These are phyloP conservation scores for Phrynosoma platyrhinos DNA, from an alignment of 2,113 vertebrate species.

Conservation along the genomic window DNA sequence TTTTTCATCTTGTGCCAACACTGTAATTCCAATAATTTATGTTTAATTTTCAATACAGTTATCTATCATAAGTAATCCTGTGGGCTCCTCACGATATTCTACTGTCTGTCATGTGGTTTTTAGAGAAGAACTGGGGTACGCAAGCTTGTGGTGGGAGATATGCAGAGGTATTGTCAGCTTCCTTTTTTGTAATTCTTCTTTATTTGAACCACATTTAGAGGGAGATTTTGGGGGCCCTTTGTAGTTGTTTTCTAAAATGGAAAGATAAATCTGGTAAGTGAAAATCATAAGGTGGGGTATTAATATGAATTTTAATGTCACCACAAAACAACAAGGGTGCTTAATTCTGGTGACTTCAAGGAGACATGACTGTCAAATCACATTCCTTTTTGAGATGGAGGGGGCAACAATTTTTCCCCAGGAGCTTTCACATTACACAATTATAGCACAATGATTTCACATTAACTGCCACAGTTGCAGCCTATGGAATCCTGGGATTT, in stretches of 20 bases:
- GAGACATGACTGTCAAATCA: not conserved
- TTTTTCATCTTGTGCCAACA: conserved; percentile 81
- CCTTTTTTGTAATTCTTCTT: conserved; percentile 67
- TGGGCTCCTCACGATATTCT: conserved; percentile 73
- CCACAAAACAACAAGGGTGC: not conserved
- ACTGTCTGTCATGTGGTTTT: conserved; percentile 78
- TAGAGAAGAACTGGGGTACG: conserved; percentile 68
- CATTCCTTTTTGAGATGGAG: not conserved
- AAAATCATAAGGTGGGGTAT: conserved; percentile 8
- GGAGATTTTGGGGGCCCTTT: conserved; percentile 19
- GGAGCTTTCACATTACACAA: not conserved
- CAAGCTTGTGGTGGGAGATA: conserved; percentile 65
- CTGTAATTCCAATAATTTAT: conserved; percentile 81
- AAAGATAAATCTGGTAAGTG: conserved; percentile 12
- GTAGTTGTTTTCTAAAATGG: conserved; percentile 16
- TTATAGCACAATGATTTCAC: not conserved
- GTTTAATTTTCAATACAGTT: conserved; percentile 85
- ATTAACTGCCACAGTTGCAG: not conserved
- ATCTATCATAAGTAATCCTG: conserved; percentile 80
- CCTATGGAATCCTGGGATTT: not conserved
- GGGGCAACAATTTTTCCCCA: too few species aligned
- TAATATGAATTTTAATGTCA: conserved; percentile 22
- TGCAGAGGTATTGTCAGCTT: conserved; percentile 67
- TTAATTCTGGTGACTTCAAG: not conserved
- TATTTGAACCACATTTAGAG: conserved; percentile 47